Conservation (phyloP, 2,888 invertebrate genomes). For the Platerodrilus igneus region DNA sequence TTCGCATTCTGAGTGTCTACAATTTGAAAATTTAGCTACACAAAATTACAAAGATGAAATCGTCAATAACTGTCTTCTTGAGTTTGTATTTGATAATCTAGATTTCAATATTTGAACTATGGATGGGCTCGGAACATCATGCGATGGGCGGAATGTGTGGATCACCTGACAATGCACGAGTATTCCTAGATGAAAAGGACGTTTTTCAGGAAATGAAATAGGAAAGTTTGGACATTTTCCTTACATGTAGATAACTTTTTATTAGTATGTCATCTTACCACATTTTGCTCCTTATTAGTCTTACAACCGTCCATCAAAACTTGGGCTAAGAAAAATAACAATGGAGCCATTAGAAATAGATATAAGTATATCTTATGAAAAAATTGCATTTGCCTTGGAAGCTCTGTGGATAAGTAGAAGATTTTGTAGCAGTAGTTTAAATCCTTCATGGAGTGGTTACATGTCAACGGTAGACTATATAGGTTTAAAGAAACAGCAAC, state of each 20-base stretch:
- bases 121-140: conserved; percentile 7
- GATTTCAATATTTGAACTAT: conserved; percentile 5
- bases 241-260: conserved; percentile 1
- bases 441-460: conserved; percentile 4
- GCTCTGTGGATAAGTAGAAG: conserved; percentile 1
- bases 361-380: too few relatives aligned
- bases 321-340: conserved; percentile 7
- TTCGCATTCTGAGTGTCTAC: conserved; percentile 2
- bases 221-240: conserved; percentile 1
- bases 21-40: conserved; percentile 6
- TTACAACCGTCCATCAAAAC: conserved; percentile 8
- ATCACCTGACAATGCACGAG: not conserved
- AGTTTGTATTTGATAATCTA: too few relatives aligned
- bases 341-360: conserved; percentile 5
- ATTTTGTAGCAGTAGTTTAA: conserved; percentile 1
- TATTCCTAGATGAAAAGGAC: conserved; percentile 4
- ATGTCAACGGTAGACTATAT: conserved; percentile 5
- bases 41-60: conserved; percentile 4
- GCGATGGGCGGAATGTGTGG: conserved; percentile 8
- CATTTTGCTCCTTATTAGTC: conserved; percentile 1
- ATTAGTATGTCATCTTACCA: not conserved
- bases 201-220: too few relatives aligned
- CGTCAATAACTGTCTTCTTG: not conserved
- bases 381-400: conserved; percentile 1
- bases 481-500: conserved; percentile 5